Evolutionary conservation across 1,140 invertebrate species (phyloP), one percentile per base, ranked within the genome.

Genomic region (Drosophila sp.): DNA sequence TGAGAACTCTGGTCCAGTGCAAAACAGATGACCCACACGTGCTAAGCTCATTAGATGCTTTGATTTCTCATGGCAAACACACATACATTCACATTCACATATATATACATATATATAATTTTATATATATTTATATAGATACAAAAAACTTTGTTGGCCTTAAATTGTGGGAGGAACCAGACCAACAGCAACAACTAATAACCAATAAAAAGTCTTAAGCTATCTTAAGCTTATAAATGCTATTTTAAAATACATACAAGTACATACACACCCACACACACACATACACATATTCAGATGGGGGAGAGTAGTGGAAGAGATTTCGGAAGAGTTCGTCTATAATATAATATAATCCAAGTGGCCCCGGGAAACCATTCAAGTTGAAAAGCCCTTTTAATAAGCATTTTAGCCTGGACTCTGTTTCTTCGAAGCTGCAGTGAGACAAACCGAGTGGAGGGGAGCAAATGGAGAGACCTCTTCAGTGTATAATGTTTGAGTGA

Each of bases 381-480:
- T 80, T 87, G 83, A 86, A 86, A 86, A 86, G 83, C 83, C 79
- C 79, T 86, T 86, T 86, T 86, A 86, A 87, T 86, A 87, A 86
- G 83, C 83, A 83, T 87, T 77, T 76, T 66, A 67, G 71, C 79
- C 79, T 50, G 66, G 61, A 66, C 67, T 65, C 61, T 60, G 64
- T 50, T 50, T 50, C 44, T 8, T 27, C 25, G 23, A 8, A 50
- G 8, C 7, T 1, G 10, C 7, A 27, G 40, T 40, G 11, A 65
- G 54, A 44, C 67, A 60, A 56, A 56, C 5, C 40, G 63, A 61
- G 70, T 65, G 82, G 80, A 79, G 79, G 86, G 79, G 82, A 23
- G 38, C 30, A 38, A n/a, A 17, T 11, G 54, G 29, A 56, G 67
- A 40, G 66, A 54, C 71, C 83, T 76, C 79, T 86, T 79, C 83